Evolutionary conservation across 2,113 vertebrate species (phyloP).

Genomic region (Macrotus californicus): DNA sequence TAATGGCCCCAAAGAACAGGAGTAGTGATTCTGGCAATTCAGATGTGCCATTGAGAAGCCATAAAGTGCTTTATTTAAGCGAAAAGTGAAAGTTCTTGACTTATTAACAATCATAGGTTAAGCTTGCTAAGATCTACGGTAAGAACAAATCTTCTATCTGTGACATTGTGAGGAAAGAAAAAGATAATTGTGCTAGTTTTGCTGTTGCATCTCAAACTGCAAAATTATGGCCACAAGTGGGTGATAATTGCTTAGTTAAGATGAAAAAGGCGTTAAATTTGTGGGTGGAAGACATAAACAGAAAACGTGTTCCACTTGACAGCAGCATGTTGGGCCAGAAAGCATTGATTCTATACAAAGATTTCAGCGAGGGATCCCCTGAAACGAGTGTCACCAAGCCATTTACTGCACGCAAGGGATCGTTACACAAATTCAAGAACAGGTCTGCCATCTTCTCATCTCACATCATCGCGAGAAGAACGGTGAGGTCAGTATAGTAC

Average conservation of each 20-base stretch:
- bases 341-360: background rate
- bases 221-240: background rate
- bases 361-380: background rate
- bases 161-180: background rate
- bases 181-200: background rate
- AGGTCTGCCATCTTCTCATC: background rate
- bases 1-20: too few relatives aligned
- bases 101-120: background rate
- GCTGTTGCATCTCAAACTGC: background rate
- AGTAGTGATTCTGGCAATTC: background rate
- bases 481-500: background rate
- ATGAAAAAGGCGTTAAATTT: background rate
- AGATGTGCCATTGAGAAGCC: background rate
- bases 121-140: background rate
- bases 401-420: background rate
- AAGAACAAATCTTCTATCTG: background rate
- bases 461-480: background rate
- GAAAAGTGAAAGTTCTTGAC: background rate
- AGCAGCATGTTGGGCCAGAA: background rate
- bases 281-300: background rate
- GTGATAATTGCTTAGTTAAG: background rate
- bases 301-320: background rate
- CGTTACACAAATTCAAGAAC: background rate
- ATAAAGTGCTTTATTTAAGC: too few relatives aligned
- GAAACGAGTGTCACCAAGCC: background rate